phyloP scores from a whole-genome alignment of 2,797 vertebrate species.

The Clarias fuscus region DNA sequence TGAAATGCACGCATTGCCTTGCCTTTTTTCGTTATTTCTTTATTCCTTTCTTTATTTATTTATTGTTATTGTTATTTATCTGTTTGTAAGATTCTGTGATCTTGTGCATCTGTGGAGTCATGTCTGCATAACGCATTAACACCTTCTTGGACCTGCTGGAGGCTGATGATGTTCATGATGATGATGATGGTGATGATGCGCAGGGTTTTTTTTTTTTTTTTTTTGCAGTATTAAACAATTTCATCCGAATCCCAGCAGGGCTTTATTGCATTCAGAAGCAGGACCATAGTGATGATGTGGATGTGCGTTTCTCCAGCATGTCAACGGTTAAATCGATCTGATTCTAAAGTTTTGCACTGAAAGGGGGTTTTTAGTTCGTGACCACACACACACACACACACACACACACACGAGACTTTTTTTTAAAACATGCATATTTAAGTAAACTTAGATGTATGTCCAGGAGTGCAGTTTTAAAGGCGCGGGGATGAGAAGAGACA shows the following conservation, averaged over 20 bases:
- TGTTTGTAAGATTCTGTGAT: neutral
- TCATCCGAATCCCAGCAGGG: constrained; percentile 16
- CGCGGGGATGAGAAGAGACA: neutral
- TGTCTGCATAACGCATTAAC: constrained; percentile 35
- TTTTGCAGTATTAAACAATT: constrained; percentile 21
- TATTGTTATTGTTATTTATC: neutral
- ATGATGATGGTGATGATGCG: neutral
- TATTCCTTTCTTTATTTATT: neutral
- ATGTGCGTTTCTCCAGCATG: neutral
- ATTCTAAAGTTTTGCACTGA: constrained; percentile 1
- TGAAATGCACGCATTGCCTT: neutral
- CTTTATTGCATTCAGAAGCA: neutral
- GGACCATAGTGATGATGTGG: neutral
- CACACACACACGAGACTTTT: too few species aligned
- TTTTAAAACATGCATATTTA: too few species aligned
- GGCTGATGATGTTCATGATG: neutral
- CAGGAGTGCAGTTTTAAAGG: neutral
- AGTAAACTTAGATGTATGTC: too few species aligned
- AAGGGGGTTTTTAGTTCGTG: neutral
- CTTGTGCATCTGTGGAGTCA: neutral
- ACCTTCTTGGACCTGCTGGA: constrained; percentile 20
- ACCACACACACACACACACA: neutral
- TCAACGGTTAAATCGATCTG: too few species aligned
- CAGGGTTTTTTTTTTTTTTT: neutral
- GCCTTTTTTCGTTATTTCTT: neutral